Base-by-base conservation (phyloP, 2,113 vertebrate species). In the Sinocyclocheilus grahami region DNA sequence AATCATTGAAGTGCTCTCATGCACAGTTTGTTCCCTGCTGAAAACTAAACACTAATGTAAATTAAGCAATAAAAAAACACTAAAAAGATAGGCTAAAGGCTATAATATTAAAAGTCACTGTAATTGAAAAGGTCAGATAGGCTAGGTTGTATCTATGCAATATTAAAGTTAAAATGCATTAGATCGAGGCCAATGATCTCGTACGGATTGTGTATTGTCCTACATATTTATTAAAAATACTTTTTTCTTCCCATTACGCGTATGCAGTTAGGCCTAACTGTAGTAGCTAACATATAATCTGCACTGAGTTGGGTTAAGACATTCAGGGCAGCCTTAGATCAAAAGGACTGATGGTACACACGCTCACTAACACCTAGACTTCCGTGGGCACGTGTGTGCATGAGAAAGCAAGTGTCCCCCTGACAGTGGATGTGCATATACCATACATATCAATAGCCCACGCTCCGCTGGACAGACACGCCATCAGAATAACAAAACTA, bases 351-450 rank as follows among this genome's bases (percentile, higher is more conserved):
- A n/a, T 20, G 84, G 76, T 24, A 39, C 87, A 62, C 87, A 62
- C 81, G 67, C 77, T 63, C 82, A 18, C 48, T 58, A 14, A 22
- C 86, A 87, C 85, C 75, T 75, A 9, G 46, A 88, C 89, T 84
- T 90, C 89, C 69, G 80, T 53, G n/a, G 89, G 85, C 86, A 83
- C 84, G 87, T 81, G 89, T 51, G 86, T 60, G 39, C 13, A 55
- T 80, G 18, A 69, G 4, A 76, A 82, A 86, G 4, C 16, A 33
- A 24, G 60, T n/a, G 60, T 63, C 62, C 7, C 63, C 5, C 13
- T 33, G 42, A 33, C 75, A 12, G 39, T 11, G 5, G 3, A 18
- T 9, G 7, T 67, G 85, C 78, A 80, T 80, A 63, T 79, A n/a
- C n/a, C n/a, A n/a, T n/a, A n/a, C 78, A 80, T 80, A 63, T 79